A percentile compares a stretch with the other conserved stretches of the same genome.
phyloP scores from a whole-genome alignment of 2,113 vertebrate genomes.

The Odobenus rosmarus region DNA sequence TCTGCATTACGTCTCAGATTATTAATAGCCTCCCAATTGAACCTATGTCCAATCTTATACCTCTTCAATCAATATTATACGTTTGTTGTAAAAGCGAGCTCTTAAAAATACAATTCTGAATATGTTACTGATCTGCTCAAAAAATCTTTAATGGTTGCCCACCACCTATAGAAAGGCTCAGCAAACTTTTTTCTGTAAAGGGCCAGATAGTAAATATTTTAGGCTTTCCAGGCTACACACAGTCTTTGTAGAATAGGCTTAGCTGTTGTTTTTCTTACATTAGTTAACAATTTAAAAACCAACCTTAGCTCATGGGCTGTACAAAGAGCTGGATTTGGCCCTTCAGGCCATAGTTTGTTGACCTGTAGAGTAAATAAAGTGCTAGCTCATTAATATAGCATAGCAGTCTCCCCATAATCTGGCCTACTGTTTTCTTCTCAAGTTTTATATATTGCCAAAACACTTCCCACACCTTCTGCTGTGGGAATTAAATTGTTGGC shows the following conservation, averaged over 20 bases:
- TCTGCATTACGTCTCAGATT: neutral
- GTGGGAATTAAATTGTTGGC: constrained; percentile 37
- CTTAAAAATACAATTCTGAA: constrained; percentile 30
- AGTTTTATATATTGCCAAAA: neutral
- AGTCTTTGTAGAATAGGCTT: constrained; percentile 8
- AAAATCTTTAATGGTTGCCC: neutral
- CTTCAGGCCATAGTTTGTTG: constrained; percentile 11
- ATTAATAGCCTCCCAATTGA: neutral
- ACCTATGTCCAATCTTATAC: neutral
- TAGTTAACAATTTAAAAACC: constrained; percentile 9
- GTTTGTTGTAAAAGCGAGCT: neutral
- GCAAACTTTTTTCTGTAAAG: neutral
- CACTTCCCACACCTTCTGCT: constrained; percentile 25
- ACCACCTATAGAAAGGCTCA: neutral
- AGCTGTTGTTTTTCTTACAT: neutral
- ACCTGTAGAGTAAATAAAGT: neutral
- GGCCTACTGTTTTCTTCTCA: neutral
- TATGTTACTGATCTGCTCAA: neutral
- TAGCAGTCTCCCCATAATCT: neutral
- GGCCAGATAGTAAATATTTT: neutral
- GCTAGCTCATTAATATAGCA: neutral
- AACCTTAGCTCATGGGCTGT: constrained; percentile 4
- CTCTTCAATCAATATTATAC: neutral
- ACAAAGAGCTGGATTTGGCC: neutral
- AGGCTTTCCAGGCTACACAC: neutral